phyloP scores from a whole-genome alignment of 2,888 invertebrate genomes.

The Cylindroiulus punctatus region DNA sequence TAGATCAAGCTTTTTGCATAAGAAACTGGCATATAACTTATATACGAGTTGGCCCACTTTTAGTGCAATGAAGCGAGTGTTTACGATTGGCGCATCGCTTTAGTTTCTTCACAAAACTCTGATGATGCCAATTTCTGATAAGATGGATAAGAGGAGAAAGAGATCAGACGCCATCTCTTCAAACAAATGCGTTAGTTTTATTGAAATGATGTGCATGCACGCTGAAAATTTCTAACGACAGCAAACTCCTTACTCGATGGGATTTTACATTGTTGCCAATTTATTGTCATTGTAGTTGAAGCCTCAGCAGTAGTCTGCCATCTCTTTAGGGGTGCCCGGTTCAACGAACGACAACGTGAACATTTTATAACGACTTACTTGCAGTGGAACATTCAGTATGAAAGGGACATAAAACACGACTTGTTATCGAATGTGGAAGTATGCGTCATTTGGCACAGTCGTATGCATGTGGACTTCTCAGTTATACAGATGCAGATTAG shows the following conservation, averaged over 20 bases:
- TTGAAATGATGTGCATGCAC: conserved; percentile 16
- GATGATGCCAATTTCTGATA: conserved; percentile 18
- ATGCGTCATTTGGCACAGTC: neutral
- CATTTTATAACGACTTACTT: conserved; percentile 16
- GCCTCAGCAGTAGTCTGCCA: neutral
- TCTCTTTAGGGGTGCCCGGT: conserved; percentile 16
- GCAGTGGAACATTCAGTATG: neutral
- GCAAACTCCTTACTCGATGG: conserved; percentile 13
- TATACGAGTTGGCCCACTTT: neutral
- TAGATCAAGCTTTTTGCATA: neutral
- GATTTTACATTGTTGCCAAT: conserved; percentile 11
- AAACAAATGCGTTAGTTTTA: conserved; percentile 38
- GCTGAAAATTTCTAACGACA: conserved; percentile 17
- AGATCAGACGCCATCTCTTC: conserved; percentile 22
- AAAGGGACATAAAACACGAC: conserved; percentile 17
- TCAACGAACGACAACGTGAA: conserved; percentile 22
- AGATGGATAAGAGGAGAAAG: neutral
- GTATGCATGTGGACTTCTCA: neutral
- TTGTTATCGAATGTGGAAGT: neutral
- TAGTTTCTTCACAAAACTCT: neutral
- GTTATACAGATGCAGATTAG: neutral
- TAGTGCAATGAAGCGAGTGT: neutral
- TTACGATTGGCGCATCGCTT: neutral
- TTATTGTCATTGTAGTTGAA: conserved; percentile 33
- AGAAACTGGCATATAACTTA: neutral